Conservation (phyloP, 92 coral and sea anemone genomes). For the Siderastrea siderea region DNA sequence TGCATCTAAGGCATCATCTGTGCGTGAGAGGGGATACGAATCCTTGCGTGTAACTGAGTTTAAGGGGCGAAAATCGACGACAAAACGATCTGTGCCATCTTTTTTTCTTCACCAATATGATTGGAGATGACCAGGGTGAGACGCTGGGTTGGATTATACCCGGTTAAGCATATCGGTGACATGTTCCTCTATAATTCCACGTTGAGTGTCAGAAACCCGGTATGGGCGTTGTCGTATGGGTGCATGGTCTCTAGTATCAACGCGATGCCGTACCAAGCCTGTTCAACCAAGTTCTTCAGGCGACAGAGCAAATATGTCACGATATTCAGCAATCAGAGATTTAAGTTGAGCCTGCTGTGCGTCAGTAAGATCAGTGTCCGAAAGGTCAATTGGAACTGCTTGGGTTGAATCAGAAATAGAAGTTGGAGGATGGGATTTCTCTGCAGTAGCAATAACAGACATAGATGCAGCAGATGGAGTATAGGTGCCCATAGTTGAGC, state of each 20-base stretch:
- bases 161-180: too few relatives aligned
- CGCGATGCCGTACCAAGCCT: slow-evolving; percentile 55
- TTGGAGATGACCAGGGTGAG: slow-evolving; percentile 74
- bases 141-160: slow-evolving; percentile 72
- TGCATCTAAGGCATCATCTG: slow-evolving; percentile 48
- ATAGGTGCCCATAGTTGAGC: slow-evolving; percentile 51
- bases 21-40: slow-evolving; percentile 50
- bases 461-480: slow-evolving; percentile 22
- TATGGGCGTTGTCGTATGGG: slow-evolving; percentile 73
- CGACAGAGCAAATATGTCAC: slow-evolving; percentile 46
- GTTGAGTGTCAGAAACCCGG: slow-evolving; percentile 66
- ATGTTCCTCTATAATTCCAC: slow-evolving; percentile 38
- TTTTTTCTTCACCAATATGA: slow-evolving; percentile 71
- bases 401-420: neutral
- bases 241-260: slow-evolving; percentile 45
- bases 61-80: slow-evolving; percentile 60
- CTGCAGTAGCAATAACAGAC: slow-evolving; percentile 20
- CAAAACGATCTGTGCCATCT: slow-evolving; percentile 57
- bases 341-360: slow-evolving; percentile 34
- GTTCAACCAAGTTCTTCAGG: slow-evolving; percentile 73
- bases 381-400: slow-evolving; percentile 40
- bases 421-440: neutral
- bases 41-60: slow-evolving; percentile 49
- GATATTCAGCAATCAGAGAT: slow-evolving; percentile 16
- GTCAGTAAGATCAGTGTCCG: slow-evolving; percentile 29